Percentiles rank a stretch among this genome's conserved stretches.
Conservation (phyloP, 2,888 invertebrate species). For the Polyommatus iphigenia region DNA sequence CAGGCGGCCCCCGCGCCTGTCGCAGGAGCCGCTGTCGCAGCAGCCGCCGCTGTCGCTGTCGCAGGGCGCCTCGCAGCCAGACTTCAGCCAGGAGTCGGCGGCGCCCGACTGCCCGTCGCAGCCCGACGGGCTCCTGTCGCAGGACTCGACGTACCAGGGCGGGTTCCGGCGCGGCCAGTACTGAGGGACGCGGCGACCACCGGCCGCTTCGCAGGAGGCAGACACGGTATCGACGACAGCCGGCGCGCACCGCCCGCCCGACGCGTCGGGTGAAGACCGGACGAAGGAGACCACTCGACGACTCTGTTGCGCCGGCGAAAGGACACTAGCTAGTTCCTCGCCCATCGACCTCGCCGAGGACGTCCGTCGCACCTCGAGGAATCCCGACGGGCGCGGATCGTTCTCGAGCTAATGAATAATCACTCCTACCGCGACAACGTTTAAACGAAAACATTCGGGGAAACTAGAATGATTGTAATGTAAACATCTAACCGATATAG, state of each 20-base stretch:
- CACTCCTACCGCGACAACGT: conserved; percentile 56
- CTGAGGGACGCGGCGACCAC: conserved; percentile 92
- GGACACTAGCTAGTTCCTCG: conserved; percentile 41
- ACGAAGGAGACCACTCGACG: conserved; percentile 33
- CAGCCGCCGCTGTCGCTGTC: conserved; percentile 86
- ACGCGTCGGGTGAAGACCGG: conserved; percentile 21
- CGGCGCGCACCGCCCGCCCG: conserved; percentile 41
- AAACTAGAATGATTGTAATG: conserved; percentile 25
- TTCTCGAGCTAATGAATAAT: conserved; percentile 46
- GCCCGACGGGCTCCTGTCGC: conserved; percentile 96
- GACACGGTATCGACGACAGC: conserved; percentile 54
- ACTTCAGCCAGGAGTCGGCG: conserved; percentile 90
- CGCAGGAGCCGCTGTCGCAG: conserved; percentile 88
- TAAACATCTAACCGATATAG: conserved; percentile 20
- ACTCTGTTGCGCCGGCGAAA: conserved; percentile 32
- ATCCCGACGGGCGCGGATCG: conserved; percentile 28
- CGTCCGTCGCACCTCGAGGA: conserved; percentile 29
- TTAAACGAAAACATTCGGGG: conserved; percentile 34
- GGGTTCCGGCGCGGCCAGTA: conserved; percentile 82
- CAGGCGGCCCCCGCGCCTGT: conserved; percentile 71
- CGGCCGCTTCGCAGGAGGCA: conserved; percentile 71
- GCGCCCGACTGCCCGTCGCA: conserved; percentile 94
- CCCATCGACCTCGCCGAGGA: conserved; percentile 40
- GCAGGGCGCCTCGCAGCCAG: conserved; percentile 86
- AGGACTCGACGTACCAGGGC: conserved; percentile 93